Evolutionary conservation across 2,888 invertebrate genomes (phyloP).

Genomic region (Eupeodes latifasciatus): DNA sequence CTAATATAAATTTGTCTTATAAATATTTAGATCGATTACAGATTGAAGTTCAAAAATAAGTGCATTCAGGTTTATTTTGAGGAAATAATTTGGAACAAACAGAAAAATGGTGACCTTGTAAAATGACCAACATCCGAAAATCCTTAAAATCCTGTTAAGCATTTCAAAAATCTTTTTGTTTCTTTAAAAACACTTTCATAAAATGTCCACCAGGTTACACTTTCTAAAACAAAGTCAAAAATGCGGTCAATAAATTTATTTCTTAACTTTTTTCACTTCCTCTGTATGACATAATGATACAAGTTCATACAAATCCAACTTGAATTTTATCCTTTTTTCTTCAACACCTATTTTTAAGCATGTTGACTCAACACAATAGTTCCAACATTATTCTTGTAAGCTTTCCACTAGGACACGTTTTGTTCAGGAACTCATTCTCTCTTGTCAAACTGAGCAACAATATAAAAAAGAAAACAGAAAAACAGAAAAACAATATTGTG

Average conservation of each 20-base stretch:
- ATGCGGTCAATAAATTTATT: neutral
- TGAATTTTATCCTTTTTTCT: slow-evolving; percentile 8
- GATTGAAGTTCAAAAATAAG: too few relatives aligned
- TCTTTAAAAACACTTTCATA: too few relatives aligned
- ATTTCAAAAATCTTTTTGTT: too few relatives aligned
- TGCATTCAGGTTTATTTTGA: too few relatives aligned
- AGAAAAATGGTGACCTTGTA: too few relatives aligned
- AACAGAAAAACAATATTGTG: neutral
- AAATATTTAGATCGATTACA: too few relatives aligned
- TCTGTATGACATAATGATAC: neutral
- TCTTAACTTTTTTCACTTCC: slow-evolving; percentile 8
- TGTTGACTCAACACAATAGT: slow-evolving; percentile 26
- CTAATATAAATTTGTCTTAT: too few relatives aligned
- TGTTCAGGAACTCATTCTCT: neutral
- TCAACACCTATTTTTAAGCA: neutral
- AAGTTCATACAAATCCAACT: neutral
- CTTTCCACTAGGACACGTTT: neutral
- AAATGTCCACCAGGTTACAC: neutral
- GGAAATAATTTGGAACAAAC: too few relatives aligned
- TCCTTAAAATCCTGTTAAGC: too few relatives aligned
- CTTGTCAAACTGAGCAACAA: neutral
- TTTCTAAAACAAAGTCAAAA: neutral
- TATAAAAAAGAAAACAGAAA: neutral
- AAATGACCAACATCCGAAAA: too few relatives aligned
- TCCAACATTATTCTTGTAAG: neutral